Conservation (phyloP, 2,888 invertebrate species). For the Tryphoninae sp. region DNA sequence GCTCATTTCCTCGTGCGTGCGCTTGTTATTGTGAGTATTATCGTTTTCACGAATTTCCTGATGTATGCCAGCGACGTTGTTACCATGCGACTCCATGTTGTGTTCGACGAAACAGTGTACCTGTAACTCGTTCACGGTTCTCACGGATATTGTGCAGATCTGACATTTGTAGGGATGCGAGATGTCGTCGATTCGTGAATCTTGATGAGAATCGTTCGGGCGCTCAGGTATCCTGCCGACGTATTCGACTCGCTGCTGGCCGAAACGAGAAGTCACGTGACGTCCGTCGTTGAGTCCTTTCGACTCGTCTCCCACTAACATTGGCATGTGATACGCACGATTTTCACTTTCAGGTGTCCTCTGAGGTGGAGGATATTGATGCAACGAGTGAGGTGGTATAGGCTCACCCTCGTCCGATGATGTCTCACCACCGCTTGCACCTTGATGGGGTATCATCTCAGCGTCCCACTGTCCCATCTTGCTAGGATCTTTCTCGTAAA, state of each 20-base stretch:
- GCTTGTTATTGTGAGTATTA: slow-evolving; percentile 76
- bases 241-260: slow-evolving; percentile 67
- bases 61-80: slow-evolving; percentile 67
- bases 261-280: slow-evolving; percentile 67
- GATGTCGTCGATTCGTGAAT: slow-evolving; percentile 61
- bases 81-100: slow-evolving; percentile 72
- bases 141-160: slow-evolving; percentile 73
- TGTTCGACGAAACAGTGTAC: slow-evolving; percentile 78
- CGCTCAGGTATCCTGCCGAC: slow-evolving; percentile 28
- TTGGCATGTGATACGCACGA: slow-evolving; percentile 74
- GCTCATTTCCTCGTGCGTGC: slow-evolving; percentile 80
- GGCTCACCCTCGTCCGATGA: slow-evolving; percentile 84
- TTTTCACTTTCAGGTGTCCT: slow-evolving; percentile 66
- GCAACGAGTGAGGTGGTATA: slow-evolving; percentile 72
- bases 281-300: slow-evolving; percentile 66
- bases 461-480: slow-evolving; percentile 87
- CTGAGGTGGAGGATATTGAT: slow-evolving; percentile 66
- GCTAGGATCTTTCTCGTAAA: slow-evolving; percentile 91
- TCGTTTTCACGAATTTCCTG: slow-evolving; percentile 78
- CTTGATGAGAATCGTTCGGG: slow-evolving; percentile 43
- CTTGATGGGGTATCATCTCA: slow-evolving; percentile 76
- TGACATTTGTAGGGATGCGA: slow-evolving; percentile 75
- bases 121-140: slow-evolving; percentile 74
- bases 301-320: slow-evolving; percentile 68
- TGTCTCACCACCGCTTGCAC: slow-evolving; percentile 82